A percentile compares a stretch with the other conserved stretches of the same genome.
Conservation (phyloP, 2,797 vertebrate species). For the Esox masquinongy region DNA sequence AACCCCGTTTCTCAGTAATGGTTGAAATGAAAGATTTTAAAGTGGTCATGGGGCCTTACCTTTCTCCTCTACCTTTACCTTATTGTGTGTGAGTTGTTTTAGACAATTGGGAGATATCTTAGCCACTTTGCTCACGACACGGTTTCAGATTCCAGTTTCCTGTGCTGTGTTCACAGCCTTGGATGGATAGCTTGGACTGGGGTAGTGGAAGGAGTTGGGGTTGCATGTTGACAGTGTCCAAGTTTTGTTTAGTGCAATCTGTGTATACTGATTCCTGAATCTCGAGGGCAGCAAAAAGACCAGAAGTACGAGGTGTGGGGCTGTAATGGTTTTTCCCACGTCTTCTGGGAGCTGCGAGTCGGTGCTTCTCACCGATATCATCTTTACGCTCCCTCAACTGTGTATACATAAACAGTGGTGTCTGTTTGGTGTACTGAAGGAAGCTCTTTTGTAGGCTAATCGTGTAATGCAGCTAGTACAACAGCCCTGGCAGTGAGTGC, state of each 20-base stretch:
- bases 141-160: background rate
- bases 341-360: background rate
- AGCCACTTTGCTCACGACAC: background rate
- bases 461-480: background rate
- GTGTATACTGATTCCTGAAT: background rate
- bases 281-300: background rate
- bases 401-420: background rate
- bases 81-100: background rate
- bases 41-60: background rate
- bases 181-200: background rate
- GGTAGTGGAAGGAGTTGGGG: background rate
- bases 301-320: background rate
- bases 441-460: background rate
- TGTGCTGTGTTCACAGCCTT: background rate
- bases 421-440: background rate
- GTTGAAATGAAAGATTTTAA: background rate
- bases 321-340: background rate
- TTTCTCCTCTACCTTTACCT: background rate
- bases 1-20: background rate
- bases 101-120: background rate
- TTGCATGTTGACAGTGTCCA: background rate
- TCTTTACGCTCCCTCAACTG: background rate
- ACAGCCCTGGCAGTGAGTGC: background rate
- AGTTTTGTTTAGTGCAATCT: background rate
- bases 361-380: background rate